Base-by-base conservation (phyloP, 2,797 vertebrate species). In the Scyliorhinus canicula region DNA sequence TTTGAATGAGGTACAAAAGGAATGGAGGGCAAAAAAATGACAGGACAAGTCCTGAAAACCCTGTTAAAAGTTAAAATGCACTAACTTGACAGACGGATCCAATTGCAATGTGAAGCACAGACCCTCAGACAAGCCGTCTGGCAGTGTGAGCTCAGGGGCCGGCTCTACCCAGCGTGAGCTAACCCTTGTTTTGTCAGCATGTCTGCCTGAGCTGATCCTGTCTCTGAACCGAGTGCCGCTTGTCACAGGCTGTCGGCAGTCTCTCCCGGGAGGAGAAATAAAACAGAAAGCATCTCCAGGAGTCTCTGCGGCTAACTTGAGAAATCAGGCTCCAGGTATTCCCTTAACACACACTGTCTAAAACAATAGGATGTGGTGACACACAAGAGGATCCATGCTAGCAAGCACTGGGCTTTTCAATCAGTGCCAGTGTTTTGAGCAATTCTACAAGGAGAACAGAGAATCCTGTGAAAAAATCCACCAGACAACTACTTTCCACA, bases 121-220 rank as follows among this genome's bases (percentile, higher is more conserved):
- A 26, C 44, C n/a, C n/a, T 26, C 19, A 14, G 88, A 26, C 60
- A n/a, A 9, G 88, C 88, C 4, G 57, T 63, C 88, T 91, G 88
- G 40, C 19, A 47, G 19, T 26, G 44, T 26, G 44, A 82, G 79
- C 79, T 47, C 21, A 47, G 79, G 77, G 44, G 21, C 77, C 5
- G 77, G 55, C 86, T 52, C 57, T 4, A 8, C 86, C 55, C 86
- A 90, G 86, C 88, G 40, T 40, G 88, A 63, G 7, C 40, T 91
- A 91, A 91, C 88, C 88, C 60, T 65, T 63, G n/a, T 63, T 65
- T 91, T 44, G 57, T 91, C 57, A 91, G n/a, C 35, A n/a, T 11
- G 88, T 44, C 88, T 91, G 19, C 44, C 57, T 35, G 60, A 21
- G 40, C 14, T 26, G 57, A 24, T 40, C 14, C 88, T 91, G 88